These are phyloP conservation scores for Antitype chi DNA, from an alignment of 2,888 invertebrate genomes.

Conservation along the genomic window DNA sequence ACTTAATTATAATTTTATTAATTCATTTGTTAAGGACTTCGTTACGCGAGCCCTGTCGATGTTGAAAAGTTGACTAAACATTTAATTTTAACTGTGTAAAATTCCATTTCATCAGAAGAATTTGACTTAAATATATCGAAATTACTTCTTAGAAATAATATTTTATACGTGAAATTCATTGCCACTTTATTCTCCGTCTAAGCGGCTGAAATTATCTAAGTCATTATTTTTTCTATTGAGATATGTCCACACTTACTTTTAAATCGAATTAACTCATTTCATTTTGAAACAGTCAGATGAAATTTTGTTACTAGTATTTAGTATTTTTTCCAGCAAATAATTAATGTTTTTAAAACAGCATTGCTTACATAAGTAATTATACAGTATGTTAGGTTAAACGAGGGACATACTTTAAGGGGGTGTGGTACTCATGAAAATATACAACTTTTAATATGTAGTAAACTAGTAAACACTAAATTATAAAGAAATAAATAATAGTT, in stretches of 20 bases:
- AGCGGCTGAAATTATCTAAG: constrained; percentile 37
- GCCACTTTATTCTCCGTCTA: constrained; percentile 29
- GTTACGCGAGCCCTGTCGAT: constrained; percentile 2
- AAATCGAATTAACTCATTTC: constrained; percentile 41
- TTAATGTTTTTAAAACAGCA: constrained; percentile 47
- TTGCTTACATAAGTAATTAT: constrained; percentile 36
- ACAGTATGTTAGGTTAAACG: no score
- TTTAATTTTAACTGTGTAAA: constrained; percentile 5
- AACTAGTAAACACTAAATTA: no score
- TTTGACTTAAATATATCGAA: background rate
- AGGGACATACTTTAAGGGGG: no score
- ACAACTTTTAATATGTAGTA: no score
- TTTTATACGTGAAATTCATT: constrained; percentile 47
- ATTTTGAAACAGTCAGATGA: constrained; percentile 16
- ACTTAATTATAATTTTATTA: constrained; percentile 22
- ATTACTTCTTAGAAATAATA: constrained; percentile 35
- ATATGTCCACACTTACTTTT: constrained; percentile 58
- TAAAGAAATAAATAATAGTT: no score
- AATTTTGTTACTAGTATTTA: constrained; percentile 23
- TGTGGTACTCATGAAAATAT: no score
- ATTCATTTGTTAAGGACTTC: constrained; percentile 12
- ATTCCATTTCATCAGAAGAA: constrained; percentile 16
- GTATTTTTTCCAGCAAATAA: constrained; percentile 36
- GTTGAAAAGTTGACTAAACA: constrained; percentile 20
- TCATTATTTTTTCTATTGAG: constrained; percentile 40